Percentiles rank a stretch among this genome's conserved stretches.
phyloP scores from a whole-genome alignment of 2,113 vertebrate species.

The Peromyscus polionotus region DNA sequence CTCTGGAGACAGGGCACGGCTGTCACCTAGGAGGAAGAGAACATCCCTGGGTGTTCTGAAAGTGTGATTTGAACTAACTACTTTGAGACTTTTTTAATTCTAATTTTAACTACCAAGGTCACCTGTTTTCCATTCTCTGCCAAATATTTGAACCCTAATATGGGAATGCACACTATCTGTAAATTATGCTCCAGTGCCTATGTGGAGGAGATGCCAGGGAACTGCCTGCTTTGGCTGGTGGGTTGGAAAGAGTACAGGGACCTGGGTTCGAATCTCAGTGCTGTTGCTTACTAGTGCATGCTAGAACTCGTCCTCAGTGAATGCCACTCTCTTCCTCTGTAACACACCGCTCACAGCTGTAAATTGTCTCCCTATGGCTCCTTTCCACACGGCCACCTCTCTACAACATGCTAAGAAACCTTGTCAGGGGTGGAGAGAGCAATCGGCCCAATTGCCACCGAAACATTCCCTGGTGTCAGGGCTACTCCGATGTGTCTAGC shows the following conservation, averaged over 20 bases:
- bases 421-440: neutral
- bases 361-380: accelerated
- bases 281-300: accelerated
- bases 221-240: accelerated
- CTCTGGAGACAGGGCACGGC: constrained; percentile 55
- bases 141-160: neutral
- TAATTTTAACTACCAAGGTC: neutral
- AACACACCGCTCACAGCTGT: neutral
- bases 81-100: neutral
- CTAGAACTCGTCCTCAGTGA: neutral
- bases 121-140: no score
- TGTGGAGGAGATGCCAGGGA: accelerated
- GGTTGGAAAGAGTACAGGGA: accelerated
- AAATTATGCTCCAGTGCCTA: accelerated
- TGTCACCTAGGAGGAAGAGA: constrained; percentile 59
- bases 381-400: accelerated
- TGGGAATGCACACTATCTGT: accelerated
- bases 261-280: neutral
- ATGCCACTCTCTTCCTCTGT: neutral
- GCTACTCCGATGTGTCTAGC: neutral
- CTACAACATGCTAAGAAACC: accelerated
- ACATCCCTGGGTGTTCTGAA: accelerated
- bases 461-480: no score
- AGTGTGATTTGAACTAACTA: accelerated
- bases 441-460: accelerated